Evolutionary conservation across 2,888 invertebrate species (phyloP).

Genomic region (Cyaniris semiargus): DNA sequence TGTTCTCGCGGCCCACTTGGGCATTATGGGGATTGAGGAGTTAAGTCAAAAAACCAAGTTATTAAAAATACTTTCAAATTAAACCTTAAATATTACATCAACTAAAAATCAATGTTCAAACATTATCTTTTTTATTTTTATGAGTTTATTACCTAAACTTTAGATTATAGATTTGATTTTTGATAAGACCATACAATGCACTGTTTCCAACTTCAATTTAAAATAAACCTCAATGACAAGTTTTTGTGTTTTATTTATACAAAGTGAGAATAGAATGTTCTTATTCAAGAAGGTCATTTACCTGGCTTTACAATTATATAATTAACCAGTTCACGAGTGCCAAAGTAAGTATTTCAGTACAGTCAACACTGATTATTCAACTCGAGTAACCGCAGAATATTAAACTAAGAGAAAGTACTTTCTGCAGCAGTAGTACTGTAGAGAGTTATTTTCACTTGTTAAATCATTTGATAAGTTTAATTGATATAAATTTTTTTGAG

Average conservation of each 20-base stretch:
- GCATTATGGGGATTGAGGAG: too few species aligned
- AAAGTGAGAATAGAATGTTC: neutral
- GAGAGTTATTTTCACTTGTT: constrained; percentile 16
- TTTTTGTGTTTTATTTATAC: neutral
- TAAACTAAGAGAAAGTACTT: constrained; percentile 24
- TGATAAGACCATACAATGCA: neutral
- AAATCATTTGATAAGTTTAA: neutral
- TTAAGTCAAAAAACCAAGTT: neutral
- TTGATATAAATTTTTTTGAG: neutral
- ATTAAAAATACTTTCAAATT: neutral
- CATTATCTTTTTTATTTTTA: neutral
- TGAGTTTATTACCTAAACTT: neutral
- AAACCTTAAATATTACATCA: neutral
- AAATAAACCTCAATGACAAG: neutral
- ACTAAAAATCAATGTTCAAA: neutral
- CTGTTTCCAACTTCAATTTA: neutral
- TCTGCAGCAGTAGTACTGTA: neutral
- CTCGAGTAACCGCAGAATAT: constrained; percentile 2
- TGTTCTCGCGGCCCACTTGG: too few species aligned
- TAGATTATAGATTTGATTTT: neutral
- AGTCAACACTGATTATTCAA: neutral
- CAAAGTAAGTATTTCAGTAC: constrained; percentile 14
- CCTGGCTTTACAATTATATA: constrained; percentile 9
- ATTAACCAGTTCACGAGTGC: neutral
- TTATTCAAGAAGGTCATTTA: constrained; percentile 7